Percentiles rank a stretch among this genome's conserved stretches.
phyloP scores from a whole-genome alignment of 2,113 vertebrate species.

The Connochaetes taurinus region DNA sequence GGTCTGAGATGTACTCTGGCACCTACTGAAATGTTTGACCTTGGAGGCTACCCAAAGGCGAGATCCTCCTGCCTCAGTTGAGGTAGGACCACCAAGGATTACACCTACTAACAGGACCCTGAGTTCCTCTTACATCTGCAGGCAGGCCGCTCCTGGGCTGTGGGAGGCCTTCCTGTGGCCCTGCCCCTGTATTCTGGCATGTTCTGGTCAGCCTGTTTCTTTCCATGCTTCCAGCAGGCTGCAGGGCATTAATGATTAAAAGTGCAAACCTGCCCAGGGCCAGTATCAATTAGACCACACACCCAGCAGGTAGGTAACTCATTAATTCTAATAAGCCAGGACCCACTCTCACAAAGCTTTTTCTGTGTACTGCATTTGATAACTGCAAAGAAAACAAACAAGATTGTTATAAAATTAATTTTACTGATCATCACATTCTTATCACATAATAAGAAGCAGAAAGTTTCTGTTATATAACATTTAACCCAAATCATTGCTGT shows the following conservation, averaged over 20 bases:
- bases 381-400: constrained; percentile 46
- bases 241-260: constrained; percentile 64
- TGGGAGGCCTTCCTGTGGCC: not conserved
- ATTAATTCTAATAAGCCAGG: constrained; percentile 49
- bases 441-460: constrained; percentile 47
- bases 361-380: constrained; percentile 8
- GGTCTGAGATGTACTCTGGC: not conserved
- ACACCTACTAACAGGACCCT: not conserved
- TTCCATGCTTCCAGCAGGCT: constrained; percentile 47
- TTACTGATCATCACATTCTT: constrained; percentile 55
- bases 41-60: not conserved
- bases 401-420: constrained; percentile 55
- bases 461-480: constrained; percentile 54
- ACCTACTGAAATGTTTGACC: not conserved
- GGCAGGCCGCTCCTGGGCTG: not conserved
- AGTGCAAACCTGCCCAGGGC: constrained; percentile 46
- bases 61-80: not conserved
- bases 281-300: constrained; percentile 35
- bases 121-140: not conserved
- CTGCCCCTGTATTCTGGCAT: not conserved
- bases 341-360: not conserved
- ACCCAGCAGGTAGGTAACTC: constrained; percentile 34
- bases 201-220: constrained; percentile 27
- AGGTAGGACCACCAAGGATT: not conserved
- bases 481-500: constrained; percentile 34